phyloP scores from a whole-genome alignment of 2,888 invertebrate species.

The Sussaba pulchella region DNA sequence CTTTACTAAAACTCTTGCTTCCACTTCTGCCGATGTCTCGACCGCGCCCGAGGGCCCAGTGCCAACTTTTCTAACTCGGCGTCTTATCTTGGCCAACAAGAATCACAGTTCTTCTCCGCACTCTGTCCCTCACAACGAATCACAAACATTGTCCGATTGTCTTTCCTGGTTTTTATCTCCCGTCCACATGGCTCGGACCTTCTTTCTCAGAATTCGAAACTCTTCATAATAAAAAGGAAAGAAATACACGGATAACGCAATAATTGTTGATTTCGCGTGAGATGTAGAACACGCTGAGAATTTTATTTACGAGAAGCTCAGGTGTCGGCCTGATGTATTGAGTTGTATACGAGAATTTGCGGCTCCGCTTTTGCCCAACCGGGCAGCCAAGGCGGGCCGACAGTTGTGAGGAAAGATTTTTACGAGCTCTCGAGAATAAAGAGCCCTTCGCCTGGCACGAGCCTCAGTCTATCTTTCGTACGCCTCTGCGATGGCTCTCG shows the following conservation, averaged over 20 bases:
- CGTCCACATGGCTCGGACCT: not conserved
- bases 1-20: conserved; percentile 50
- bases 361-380: conserved; percentile 54
- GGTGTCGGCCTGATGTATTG: conserved; percentile 53
- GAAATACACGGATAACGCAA: conserved; percentile 20
- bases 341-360: conserved; percentile 63
- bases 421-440: conserved; percentile 66
- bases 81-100: conserved; percentile 31
- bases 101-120: conserved; percentile 43
- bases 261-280: conserved; percentile 50
- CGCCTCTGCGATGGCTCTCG: conserved; percentile 54
- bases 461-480: conserved; percentile 60
- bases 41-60: conserved; percentile 47
- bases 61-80: conserved; percentile 54
- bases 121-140: conserved; percentile 46
- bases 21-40: conserved; percentile 36
- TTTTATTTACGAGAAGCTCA: conserved; percentile 57
- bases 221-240: conserved; percentile 5
- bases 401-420: conserved; percentile 62
- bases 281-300: conserved; percentile 51
- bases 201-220: conserved; percentile 2
- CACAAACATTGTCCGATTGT: conserved; percentile 35
- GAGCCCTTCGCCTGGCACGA: conserved; percentile 65
- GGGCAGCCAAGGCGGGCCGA: conserved; percentile 37
- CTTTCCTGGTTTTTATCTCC: conserved; percentile 15